Evolutionary conservation across 1,140 invertebrate species (phyloP).

Genomic region (Piezodorus guildinii): DNA sequence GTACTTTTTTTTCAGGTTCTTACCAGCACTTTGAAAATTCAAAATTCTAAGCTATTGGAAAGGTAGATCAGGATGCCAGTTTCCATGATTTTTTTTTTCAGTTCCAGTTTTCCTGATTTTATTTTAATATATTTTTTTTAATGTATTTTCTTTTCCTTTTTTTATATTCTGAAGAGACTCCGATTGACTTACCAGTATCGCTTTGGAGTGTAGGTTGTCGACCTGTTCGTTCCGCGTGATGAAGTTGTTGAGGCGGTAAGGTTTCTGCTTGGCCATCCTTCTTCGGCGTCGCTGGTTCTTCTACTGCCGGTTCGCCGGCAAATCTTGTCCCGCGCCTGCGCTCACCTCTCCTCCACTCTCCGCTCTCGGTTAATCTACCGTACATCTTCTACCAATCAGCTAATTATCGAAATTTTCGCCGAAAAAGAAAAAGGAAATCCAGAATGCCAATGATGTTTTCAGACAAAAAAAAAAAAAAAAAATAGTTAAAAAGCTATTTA

Average conservation of each 20-base stretch:
- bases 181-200: not conserved
- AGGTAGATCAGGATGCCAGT: no score
- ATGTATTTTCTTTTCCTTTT: not conserved
- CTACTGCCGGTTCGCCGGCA: not conserved
- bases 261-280: constrained; percentile 11
- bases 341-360: not conserved
- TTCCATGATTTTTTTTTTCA: no score
- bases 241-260: constrained; percentile 4
- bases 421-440: no score
- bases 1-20: no score
- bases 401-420: no score
- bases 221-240: not conserved
- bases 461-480: no score
- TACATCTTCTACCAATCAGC: no score
- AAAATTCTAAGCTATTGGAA: no score
- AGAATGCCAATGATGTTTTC: no score
- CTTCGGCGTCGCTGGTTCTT: not conserved
- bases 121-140: not conserved
- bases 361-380: not conserved
- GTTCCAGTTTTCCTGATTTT: not conserved
- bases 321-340: not conserved
- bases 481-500: no score
- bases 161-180: not conserved
- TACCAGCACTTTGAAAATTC: no score
- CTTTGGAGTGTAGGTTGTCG: not conserved